Evolutionary conservation across 1,140 invertebrate species (phyloP).

Genomic region (Caligus rogercresseyi): DNA sequence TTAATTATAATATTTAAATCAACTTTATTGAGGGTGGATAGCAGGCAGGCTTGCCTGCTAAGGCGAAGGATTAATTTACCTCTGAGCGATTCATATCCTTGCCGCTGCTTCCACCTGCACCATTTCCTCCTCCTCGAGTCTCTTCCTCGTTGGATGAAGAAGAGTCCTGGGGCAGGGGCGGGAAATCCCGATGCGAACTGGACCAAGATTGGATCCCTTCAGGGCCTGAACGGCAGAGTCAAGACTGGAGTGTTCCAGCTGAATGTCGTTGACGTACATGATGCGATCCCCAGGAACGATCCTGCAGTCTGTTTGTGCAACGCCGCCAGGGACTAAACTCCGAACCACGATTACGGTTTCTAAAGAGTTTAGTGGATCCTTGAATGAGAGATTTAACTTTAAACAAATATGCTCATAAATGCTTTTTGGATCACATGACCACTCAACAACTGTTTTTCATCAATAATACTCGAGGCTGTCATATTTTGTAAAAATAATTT

Average conservation of each 20-base stretch:
- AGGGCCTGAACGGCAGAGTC: conserved; percentile 93
- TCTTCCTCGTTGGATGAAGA: background rate
- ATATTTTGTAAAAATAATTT: too few species aligned
- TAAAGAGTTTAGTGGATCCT: conserved; percentile 78
- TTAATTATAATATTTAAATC: background rate
- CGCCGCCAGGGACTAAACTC: conserved; percentile 88
- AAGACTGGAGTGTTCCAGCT: conserved; percentile 80
- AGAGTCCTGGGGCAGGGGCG: background rate
- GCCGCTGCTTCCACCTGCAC: too few species aligned
- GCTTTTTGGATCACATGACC: too few species aligned
- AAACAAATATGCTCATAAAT: too few species aligned
- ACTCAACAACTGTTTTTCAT: too few species aligned
- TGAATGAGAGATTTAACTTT: background rate
- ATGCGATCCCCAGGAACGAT: conserved; percentile 92
- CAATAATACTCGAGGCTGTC: too few species aligned
- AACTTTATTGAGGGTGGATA: background rate
- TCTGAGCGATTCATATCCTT: background rate
- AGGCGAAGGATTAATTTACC: background rate
- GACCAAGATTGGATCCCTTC: conserved; percentile 72
- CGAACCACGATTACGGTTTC: conserved; percentile 96
- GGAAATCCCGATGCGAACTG: conserved; percentile 78
- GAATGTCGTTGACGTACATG: conserved; percentile 85
- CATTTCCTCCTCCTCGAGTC: too few species aligned
- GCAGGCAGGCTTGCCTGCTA: too few species aligned
- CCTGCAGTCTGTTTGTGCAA: conserved; percentile 81